A percentile compares a stretch with the other conserved stretches of the same genome.
phyloP scores from a whole-genome alignment of 2,888 invertebrate genomes.

The Catocala nupta region DNA sequence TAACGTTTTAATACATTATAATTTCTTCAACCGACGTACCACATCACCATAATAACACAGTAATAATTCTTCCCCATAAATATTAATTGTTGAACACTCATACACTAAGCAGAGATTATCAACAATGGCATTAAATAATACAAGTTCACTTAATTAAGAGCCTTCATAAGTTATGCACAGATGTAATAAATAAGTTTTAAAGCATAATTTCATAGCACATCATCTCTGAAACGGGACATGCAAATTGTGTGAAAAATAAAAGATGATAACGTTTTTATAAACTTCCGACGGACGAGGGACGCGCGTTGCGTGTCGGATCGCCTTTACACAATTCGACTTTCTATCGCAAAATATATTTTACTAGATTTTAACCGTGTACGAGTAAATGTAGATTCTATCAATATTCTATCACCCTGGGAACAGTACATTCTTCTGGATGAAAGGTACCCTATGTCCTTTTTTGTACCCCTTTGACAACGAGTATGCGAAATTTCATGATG shows the following conservation, averaged over 20 bases:
- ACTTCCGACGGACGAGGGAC: constrained; percentile 72
- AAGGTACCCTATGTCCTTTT: no score
- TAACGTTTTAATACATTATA: background rate
- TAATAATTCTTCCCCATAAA: constrained; percentile 7
- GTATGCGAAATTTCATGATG: no score
- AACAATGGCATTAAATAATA: constrained; percentile 46
- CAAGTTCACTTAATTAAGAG: constrained; percentile 55
- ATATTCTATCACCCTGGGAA: no score
- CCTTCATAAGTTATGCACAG: constrained; percentile 70
- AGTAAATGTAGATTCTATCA: no score
- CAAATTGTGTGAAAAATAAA: constrained; percentile 85
- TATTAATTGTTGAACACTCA: constrained; percentile 23
- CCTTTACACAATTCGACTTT: constrained; percentile 55
- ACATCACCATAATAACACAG: constrained; percentile 1
- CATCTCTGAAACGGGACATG: constrained; percentile 84
- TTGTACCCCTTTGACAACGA: no score
- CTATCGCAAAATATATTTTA: no score
- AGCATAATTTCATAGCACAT: constrained; percentile 81
- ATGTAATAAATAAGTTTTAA: constrained; percentile 78
- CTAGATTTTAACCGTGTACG: no score
- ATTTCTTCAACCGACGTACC: background rate
- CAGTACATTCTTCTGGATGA: no score
- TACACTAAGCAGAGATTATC: constrained; percentile 39
- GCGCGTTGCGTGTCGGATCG: constrained; percentile 58
- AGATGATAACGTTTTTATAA: constrained; percentile 82